phyloP scores from a whole-genome alignment of 2,797 vertebrate genomes.

The Ceyx erithaca region DNA sequence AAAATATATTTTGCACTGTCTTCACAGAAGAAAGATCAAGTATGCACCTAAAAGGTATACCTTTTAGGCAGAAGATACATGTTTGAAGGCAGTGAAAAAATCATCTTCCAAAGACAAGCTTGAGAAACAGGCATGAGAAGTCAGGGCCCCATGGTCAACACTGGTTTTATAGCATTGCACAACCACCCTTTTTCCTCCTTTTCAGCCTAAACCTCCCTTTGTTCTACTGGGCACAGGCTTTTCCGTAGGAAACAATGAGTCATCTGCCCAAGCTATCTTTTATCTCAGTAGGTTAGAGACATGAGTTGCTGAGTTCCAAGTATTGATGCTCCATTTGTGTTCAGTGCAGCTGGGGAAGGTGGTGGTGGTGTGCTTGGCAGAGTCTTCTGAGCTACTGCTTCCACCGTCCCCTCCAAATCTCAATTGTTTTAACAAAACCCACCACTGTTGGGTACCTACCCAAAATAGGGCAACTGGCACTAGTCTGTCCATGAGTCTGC shows the following conservation, averaged over 20 bases:
- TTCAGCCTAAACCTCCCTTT: neutral
- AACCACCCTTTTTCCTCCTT: neutral
- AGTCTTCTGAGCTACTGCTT: neutral
- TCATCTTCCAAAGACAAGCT: neutral
- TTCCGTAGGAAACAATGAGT: neutral
- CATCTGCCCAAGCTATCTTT: neutral
- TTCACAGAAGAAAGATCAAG: neutral
- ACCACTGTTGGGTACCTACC: neutral
- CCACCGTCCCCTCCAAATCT: neutral
- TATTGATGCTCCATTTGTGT: fast-evolving
- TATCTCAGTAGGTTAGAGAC: neutral
- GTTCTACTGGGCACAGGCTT: neutral
- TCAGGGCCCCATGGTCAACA: neutral
- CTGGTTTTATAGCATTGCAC: neutral
- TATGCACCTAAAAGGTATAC: neutral
- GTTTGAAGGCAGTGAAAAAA: neutral
- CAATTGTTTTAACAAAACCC: neutral
- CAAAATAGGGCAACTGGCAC: neutral
- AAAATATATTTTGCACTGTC: neutral
- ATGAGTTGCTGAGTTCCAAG: neutral
- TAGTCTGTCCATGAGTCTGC: neutral
- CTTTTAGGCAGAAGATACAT: neutral
- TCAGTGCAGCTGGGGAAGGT: neutral
- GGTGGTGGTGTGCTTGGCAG: neutral
- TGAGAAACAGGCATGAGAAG: neutral